Percentiles rank a stretch among this genome's conserved stretches.
Evolutionary conservation across 2,797 vertebrate species (phyloP).

Genomic region (Valencia hispanica): DNA sequence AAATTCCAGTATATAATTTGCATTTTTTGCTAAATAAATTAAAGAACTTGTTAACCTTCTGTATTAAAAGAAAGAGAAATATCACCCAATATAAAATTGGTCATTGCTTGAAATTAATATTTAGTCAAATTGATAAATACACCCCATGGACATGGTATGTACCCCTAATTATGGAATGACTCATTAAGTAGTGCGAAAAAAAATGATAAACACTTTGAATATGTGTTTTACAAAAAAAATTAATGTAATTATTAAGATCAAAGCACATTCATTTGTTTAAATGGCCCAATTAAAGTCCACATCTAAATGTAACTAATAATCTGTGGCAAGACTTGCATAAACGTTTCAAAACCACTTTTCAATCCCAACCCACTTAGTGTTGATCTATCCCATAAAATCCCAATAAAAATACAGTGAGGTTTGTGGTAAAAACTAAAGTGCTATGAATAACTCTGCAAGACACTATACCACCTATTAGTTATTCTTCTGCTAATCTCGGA

Average conservation of each 20-base stretch:
- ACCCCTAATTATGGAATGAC: too few relatives aligned
- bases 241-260: background rate
- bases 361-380: background rate
- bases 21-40: too few relatives aligned
- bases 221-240: background rate
- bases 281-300: background rate
- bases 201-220: background rate
- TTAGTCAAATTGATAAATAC: too few relatives aligned
- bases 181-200: background rate
- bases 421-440: background rate
- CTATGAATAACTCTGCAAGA: background rate
- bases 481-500: background rate
- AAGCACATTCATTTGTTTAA: background rate
- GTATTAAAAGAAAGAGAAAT: too few relatives aligned
- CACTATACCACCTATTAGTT: background rate
- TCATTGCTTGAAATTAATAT: too few relatives aligned
- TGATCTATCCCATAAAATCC: background rate
- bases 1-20: too few relatives aligned
- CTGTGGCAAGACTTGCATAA: background rate
- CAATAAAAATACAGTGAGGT: background rate
- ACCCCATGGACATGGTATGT: too few relatives aligned
- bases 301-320: too few relatives aligned
- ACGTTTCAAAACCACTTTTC: background rate
- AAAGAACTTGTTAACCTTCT: too few relatives aligned
- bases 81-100: too few relatives aligned